Base-by-base conservation (phyloP, 2,888 invertebrate genomes). In the Cheiracanthium punctorium region DNA sequence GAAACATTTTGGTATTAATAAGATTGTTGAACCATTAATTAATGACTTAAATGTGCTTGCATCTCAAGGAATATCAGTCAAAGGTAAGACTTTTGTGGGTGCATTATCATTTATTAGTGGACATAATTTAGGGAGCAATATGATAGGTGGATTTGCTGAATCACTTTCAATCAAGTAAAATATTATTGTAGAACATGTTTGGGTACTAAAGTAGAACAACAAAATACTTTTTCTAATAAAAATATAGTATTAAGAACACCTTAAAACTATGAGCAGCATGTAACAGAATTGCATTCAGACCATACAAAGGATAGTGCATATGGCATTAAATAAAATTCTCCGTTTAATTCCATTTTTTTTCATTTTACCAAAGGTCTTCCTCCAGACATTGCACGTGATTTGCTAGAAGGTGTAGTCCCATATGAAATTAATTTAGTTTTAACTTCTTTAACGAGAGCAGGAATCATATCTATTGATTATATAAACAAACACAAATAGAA, bases 11-110 rank as follows among this genome's bases (percentile, higher is more conserved):
- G 14, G 8, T 41, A 8, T 41, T 41, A 14, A 48, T 48, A 1
- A 17, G n/a, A 48, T 48, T 48, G 48, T 48, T 48, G 48, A 48
- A 48, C 48, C 48, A 48, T 48, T 48, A 48, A n/a, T 48, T 48
- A 48, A 48, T 17, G 48, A 48, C 17, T 48, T 48, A 48, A 1
- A 48, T 48, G 1, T n/a, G 1, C 48, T 48, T 1, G 1, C 1
- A 48, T 48, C 1, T 0, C 1, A 48, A n/a, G 48, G 48, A 1
- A 48, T 48, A 1, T 1, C n/a, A 17, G 48, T 48, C 48, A 48
- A 48, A 14, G n/a, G 5, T 48, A 48, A 48, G n/a, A 48, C 48
- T 1, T 48, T 48, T 48, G 48, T 48, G 14, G 48, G 48, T 48
- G 1, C 14, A 17, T 48, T 48, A 4, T 14, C 48, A 0, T 48